Evolutionary conservation across 2,113 vertebrate species (phyloP).

Genomic region (Sarotherodon lohbergeri): DNA sequence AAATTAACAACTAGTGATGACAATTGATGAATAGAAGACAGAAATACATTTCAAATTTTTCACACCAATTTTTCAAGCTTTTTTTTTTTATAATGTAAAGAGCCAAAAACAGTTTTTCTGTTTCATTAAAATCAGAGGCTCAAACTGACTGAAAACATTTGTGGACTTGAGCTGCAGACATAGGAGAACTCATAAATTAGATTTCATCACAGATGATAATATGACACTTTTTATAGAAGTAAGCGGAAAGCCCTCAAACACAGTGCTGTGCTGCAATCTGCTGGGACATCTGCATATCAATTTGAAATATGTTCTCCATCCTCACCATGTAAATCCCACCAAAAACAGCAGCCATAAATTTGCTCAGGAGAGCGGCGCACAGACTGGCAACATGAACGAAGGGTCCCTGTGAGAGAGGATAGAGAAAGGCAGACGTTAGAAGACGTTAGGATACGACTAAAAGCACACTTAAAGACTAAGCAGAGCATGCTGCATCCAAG

Average conservation of each 20-base stretch:
- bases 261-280: neutral
- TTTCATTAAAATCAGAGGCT: neutral
- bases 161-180: neutral
- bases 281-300: neutral
- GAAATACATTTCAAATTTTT: neutral
- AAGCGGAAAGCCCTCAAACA: neutral
- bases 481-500: neutral
- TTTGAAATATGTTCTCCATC: neutral
- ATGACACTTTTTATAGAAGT: neutral
- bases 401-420: conserved; percentile 58
- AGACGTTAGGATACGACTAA: neutral
- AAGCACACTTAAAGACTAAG: neutral
- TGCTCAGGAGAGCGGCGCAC: conserved; percentile 89
- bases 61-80: neutral
- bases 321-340: conserved; percentile 91
- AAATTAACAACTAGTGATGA: neutral
- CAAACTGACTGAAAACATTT: neutral
- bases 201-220: neutral
- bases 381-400: conserved; percentile 93
- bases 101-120: neutral
- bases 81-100: neutral
- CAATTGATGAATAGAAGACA: neutral
- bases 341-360: conserved; percentile 91
- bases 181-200: neutral
- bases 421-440: conserved; percentile 8